Base-by-base conservation (phyloP, 53 echinoderm and acorn worm species). In the Antedon mediterranea region DNA sequence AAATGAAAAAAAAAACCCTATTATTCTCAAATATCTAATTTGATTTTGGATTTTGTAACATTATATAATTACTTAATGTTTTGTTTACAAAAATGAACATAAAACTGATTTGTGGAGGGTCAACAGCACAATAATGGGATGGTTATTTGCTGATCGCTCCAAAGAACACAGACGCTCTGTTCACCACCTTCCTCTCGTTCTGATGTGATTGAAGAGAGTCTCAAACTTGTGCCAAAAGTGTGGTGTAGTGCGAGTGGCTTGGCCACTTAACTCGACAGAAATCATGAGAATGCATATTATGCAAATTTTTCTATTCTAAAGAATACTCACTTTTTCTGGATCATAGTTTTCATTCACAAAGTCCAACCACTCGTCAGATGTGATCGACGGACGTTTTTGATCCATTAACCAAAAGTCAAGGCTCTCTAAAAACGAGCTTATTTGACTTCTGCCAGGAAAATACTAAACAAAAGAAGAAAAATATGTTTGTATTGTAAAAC, bases 371-470 rank as follows among this genome's bases (percentile, higher is more conserved):
- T 86, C 83, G 44, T 86, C 77, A 0, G 87, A 37, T 9, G 79
- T 80, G 30, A 91, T 81, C 15, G 73, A 72, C 0, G 78, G 28
- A 34, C 80, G 34, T 33, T 78, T 71, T 30, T 75, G 34, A 57
- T 75, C 79, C 43, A 81, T 30, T 72, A 91, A 71, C 86, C 88
- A 85, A 34, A 79, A 76, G 73, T 88, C 80, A 3, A 80, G 37
- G 44, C 30, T 43, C 4, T 83, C 73, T 15, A 98, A 73, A 41
- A 85, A 88, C 4, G 78, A 78, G 71, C 84, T 89, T 28, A 97
- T 88, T 73, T 83, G 79, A 8, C 77, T 70, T 31, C 89, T 85
- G 0, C 92, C 97, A 31, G 97, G 97, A 84, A 97, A 97, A 73
- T 89, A 97, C 97, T 97, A 28, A 71, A 26, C 4, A 76, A 78